phyloP scores from a whole-genome alignment of 2,888 invertebrate species.

The Acanthoscelides obtectus region DNA sequence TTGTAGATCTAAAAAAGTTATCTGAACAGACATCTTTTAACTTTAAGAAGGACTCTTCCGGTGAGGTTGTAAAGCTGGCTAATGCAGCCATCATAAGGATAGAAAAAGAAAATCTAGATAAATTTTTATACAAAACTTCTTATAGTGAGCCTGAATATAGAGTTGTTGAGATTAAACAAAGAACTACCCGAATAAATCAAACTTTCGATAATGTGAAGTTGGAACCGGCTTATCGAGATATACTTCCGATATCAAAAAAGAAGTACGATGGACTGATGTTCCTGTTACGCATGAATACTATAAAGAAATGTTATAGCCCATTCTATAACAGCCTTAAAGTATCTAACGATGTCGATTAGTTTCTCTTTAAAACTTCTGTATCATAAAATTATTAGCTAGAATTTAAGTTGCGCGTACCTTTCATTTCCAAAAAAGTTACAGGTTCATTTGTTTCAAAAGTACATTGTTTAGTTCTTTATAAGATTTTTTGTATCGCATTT shows the following conservation, averaged over 20 bases:
- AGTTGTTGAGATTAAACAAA: conserved; percentile 4
- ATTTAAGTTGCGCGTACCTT: too few relatives aligned
- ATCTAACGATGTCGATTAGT: too few relatives aligned
- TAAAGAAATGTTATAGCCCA: too few relatives aligned
- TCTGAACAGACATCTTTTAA: conserved; percentile 4
- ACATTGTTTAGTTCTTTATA: too few relatives aligned
- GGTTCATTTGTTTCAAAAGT: too few relatives aligned
- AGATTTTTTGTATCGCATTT: too few relatives aligned
- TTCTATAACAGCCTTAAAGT: too few relatives aligned
- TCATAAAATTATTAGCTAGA: too few relatives aligned
- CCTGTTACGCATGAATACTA: background rate
- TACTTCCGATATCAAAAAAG: conserved; percentile 2
- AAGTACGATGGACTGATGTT: background rate
- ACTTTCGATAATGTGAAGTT: conserved; percentile 2
- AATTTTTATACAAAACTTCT: conserved; percentile 12
- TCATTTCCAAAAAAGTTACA: too few relatives aligned
- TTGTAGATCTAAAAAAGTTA: conserved; percentile 14
- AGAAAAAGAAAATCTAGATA: conserved; percentile 2
- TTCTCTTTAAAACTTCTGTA: too few relatives aligned
- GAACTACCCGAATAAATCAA: background rate
- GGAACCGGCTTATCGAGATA: conserved; percentile 1
- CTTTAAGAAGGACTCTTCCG: conserved; percentile 2
- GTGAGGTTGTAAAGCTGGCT: conserved; percentile 3
- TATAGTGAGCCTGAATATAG: conserved; percentile 7
- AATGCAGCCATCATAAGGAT: conserved; percentile 8